Base-by-base conservation (phyloP, 2,888 invertebrate species). In the Eumerus sabulonum region DNA sequence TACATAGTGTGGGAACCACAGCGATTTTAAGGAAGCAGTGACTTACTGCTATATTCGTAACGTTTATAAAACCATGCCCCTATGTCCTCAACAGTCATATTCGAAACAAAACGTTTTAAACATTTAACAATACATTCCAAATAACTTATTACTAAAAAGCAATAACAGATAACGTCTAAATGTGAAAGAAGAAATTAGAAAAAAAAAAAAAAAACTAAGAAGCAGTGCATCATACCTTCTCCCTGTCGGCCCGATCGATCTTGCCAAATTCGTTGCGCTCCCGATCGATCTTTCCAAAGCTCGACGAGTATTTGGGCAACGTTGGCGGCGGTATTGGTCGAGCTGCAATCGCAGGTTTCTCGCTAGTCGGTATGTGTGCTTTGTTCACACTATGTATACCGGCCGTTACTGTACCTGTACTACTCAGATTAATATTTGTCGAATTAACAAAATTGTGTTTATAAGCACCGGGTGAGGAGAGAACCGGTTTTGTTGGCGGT, bases 311-410 rank as follows among this genome's bases (percentile, higher is more conserved):
- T 87, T 94, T 94, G 42, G 94, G 94, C 84, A 94, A 89, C 57
- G 94, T 94, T 62, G 95, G 94, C 74, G 94, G 94, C 83, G 94
- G 94, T 84, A 93, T 93, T 64, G 94, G 94, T 84, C 93, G 90
- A 82, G 92, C 91, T 51, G 85, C 85, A 83, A 92, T 91, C 18
- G 84, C 85, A 48, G 85, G 85, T 68, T 85, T 85, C 71, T 85
- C 85, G 71, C 81, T 83, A 45, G 47, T 57, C 51, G 76, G 72
- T 51, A 82, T 44, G 53, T 84, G 84, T 11, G 83, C 82, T 82
- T 85, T 85, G 59, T 85, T 85, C 53, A 85, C 84, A 82, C 85
- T 84, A 71, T 85, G 85, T 54, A 85, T 85, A 54, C 84, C 84
- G 59, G 85, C 85, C 56, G 83, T 84, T 50, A 83, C 51, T 70